Evolutionary conservation across 2,797 vertebrate species (phyloP).

Genomic region (Acanthurus lineatus): DNA sequence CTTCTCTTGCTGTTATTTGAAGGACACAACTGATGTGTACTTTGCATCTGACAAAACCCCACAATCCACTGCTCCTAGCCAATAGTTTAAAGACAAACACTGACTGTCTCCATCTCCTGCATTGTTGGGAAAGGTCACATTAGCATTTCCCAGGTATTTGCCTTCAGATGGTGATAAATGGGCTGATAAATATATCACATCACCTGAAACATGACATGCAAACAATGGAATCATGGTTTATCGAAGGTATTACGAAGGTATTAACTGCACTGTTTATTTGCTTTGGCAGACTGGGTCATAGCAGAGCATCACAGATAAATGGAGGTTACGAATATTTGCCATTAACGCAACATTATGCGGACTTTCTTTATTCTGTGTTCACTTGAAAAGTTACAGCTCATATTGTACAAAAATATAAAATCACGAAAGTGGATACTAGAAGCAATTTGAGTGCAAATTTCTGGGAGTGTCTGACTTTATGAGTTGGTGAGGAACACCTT

Average conservation of each 20-base stretch:
- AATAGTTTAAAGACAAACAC: constrained; percentile 2
- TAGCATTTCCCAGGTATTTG: not conserved
- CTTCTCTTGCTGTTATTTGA: not conserved
- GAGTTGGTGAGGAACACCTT: constrained; percentile 14
- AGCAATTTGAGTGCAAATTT: not conserved
- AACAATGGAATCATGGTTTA: not conserved
- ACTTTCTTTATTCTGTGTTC: not conserved
- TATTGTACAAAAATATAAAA: not conserved
- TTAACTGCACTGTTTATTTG: not conserved
- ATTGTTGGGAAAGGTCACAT: not conserved
- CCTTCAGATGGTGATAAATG: constrained; percentile 3
- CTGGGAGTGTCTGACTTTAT: constrained; percentile 2
- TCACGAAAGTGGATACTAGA: not conserved
- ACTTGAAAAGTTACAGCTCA: not conserved
- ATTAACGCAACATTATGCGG: not conserved
- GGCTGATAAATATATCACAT: not conserved
- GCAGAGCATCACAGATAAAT: not conserved
- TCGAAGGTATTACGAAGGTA: not conserved
- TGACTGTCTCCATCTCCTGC: not conserved
- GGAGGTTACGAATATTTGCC: not conserved
- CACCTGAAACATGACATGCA: not conserved
- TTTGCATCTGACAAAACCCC: constrained; percentile 8
- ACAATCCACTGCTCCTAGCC: constrained; percentile 14
- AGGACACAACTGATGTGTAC: constrained; percentile 1
- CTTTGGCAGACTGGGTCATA: not conserved